phyloP scores from a whole-genome alignment of 2,888 invertebrate genomes.

The Hoplodrina blanda region DNA sequence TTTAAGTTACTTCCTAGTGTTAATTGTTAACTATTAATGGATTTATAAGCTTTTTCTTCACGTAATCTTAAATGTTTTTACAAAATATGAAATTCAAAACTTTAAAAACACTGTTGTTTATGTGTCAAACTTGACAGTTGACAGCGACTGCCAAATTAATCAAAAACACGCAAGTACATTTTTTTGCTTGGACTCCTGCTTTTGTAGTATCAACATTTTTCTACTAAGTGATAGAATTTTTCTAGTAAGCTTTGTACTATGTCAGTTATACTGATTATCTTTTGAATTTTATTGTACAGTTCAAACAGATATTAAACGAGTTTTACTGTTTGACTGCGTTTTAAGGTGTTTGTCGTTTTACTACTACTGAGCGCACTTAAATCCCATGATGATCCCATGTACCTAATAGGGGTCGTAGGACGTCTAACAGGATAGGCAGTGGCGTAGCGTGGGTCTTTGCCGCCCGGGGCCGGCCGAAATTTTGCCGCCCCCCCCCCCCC shows the following conservation, averaged over 20 bases:
- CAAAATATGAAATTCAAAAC: conserved; percentile 21
- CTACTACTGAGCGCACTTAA: too few species aligned
- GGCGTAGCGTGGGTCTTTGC: too few species aligned
- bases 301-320: too few species aligned
- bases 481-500: too few species aligned
- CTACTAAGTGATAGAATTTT: neutral
- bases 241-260: neutral
- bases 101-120: conserved; percentile 13
- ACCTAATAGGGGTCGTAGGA: too few species aligned
- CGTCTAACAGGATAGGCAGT: too few species aligned
- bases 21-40: neutral
- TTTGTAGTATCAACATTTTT: neutral
- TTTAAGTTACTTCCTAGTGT: neutral
- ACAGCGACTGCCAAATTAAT: neutral
- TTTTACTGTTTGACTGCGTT: too few species aligned
- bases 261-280: too few species aligned
- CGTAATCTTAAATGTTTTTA: neutral
- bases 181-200: neutral
- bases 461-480: too few species aligned
- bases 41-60: neutral
- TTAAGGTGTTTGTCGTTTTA: too few species aligned
- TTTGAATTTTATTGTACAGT: too few species aligned
- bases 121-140: conserved; percentile 24
- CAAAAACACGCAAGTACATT: neutral
- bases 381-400: too few species aligned